Evolutionary conservation across 1,140 invertebrate genomes (phyloP), one percentile per base, ranked within the genome.

Genomic region (Scaptomyza montana): DNA sequence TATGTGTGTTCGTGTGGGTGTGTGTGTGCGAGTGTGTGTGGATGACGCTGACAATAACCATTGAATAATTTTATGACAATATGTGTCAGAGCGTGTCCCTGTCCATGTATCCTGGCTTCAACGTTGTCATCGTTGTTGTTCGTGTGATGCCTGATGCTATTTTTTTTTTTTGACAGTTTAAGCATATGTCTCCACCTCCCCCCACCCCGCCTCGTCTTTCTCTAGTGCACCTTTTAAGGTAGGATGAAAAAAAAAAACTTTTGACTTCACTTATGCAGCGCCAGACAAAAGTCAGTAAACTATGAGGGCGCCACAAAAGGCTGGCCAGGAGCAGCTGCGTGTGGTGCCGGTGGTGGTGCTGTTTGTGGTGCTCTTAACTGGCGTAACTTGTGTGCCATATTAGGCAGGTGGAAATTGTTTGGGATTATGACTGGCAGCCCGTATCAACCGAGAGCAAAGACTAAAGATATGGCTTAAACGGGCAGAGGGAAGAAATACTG

Each of bases 41-140:
- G 70, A 70, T 76, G 68, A 71, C 73, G 73, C 36, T 66, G 74
- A 78, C 84, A 89, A 89, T 89, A 89, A 89, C 85, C 84, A 89
- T 87, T 87, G 86, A 90, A 90, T 90, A 90, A 90, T 90, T 90
- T 90, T 90, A 87, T 90, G 87, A 90, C 87, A 90, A 90, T 90
- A 90, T 90, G 87, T 90, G 87, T 90, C 87, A 90, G 77, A 90
- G 68, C 62, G 76, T 75, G 74, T 73, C 56, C 51, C 41, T 60
- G 36, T 46, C 55, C 56, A 33, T 64, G 57, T 74, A 73, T 68
- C 54, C 53, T 49, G 57, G 39, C 49, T 9, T 36, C 39, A 8
- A 6, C 8, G 33, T 36, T 36, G 33, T 36, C 33, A 6, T 33
- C 16, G 13, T 30, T 5, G 39, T n/a, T 43, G 39, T 13, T 28